These are phyloP conservation scores for Cartodere bifasciata DNA, from an alignment of 2,888 invertebrate species.

Conservation along the genomic window DNA sequence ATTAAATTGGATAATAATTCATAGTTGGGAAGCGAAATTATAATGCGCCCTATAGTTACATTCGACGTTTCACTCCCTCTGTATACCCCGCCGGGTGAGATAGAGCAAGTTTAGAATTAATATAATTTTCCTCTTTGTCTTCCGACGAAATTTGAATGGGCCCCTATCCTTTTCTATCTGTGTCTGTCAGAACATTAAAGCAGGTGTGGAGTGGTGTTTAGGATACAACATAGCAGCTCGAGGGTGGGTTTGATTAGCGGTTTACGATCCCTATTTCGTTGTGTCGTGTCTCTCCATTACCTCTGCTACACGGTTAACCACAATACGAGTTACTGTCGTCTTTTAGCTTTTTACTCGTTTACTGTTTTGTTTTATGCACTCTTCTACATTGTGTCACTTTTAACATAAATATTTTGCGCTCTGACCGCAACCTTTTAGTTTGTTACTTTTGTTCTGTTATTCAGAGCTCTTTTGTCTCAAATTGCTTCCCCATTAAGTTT, in stretches of 20 bases:
- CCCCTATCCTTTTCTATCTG: neutral
- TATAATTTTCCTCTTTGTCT: neutral
- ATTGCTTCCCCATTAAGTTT: too few relatives aligned
- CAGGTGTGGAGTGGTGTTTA: constrained; percentile 30
- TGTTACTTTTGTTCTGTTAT: too few relatives aligned
- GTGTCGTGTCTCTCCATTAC: constrained; percentile 17
- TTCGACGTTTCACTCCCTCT: neutral
- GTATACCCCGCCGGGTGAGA: neutral
- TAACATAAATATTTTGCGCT: too few relatives aligned
- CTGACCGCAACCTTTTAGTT: too few relatives aligned
- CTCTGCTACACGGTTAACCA: constrained; percentile 1
- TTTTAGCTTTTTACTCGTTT: constrained; percentile 2
- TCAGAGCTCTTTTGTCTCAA: too few relatives aligned
- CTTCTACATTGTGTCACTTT: too few relatives aligned
- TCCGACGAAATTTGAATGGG: neutral
- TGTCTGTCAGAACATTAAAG: constrained; percentile 21
- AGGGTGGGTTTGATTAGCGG: constrained; percentile 31
- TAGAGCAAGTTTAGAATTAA: neutral
- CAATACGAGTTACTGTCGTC: constrained; percentile 6
- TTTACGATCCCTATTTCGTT: constrained; percentile 26
- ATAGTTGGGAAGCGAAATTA: too few relatives aligned
- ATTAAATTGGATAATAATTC: too few relatives aligned
- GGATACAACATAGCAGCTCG: constrained; percentile 28
- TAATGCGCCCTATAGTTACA: neutral
- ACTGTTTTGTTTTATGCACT: too few relatives aligned